These are phyloP conservation scores for Porites lobata DNA, from an alignment of 92 coral and sea anemone species.

Conservation along the genomic window DNA sequence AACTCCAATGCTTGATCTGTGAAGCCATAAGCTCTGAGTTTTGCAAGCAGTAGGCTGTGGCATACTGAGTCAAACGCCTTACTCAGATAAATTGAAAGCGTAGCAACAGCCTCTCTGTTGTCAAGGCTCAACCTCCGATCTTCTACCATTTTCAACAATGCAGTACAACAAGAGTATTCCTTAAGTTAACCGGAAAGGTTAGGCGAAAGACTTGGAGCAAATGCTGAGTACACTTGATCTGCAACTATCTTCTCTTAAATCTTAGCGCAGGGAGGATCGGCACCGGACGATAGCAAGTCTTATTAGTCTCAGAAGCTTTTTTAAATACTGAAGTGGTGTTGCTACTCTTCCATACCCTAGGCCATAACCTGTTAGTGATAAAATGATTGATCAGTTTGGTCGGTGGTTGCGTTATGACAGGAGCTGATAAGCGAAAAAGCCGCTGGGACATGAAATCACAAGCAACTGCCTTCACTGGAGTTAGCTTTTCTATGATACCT, in stretches of 20 bases:
- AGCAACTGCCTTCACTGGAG: constrained; percentile 43
- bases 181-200: not conserved
- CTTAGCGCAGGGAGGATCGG: constrained; percentile 6
- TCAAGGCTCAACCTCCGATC: not conserved
- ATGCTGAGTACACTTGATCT: not conserved
- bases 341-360: too few species aligned
- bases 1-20: constrained; percentile 26
- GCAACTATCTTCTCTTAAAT: constrained; percentile 9
- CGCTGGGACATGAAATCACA: constrained; percentile 34
- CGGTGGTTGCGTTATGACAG: constrained; percentile 18
- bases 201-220: not conserved
- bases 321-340: not conserved
- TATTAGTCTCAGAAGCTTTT: constrained; percentile 10
- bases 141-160: too few species aligned
- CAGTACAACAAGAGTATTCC: not conserved
- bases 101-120: not conserved
- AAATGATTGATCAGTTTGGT: constrained; percentile 11
- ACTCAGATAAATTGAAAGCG: not conserved
- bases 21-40: not conserved
- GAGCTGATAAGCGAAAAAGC: constrained; percentile 7
- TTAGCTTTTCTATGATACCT: not conserved
- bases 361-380: not conserved
- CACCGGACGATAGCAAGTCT: constrained; percentile 4
- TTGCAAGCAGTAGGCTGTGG: not conserved
- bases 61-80: constrained; percentile 2